A percentile compares a stretch with the other conserved stretches of the same genome.
phyloP scores from a whole-genome alignment of 2,797 vertebrate genomes.

The Cyclopterus lumpus region DNA sequence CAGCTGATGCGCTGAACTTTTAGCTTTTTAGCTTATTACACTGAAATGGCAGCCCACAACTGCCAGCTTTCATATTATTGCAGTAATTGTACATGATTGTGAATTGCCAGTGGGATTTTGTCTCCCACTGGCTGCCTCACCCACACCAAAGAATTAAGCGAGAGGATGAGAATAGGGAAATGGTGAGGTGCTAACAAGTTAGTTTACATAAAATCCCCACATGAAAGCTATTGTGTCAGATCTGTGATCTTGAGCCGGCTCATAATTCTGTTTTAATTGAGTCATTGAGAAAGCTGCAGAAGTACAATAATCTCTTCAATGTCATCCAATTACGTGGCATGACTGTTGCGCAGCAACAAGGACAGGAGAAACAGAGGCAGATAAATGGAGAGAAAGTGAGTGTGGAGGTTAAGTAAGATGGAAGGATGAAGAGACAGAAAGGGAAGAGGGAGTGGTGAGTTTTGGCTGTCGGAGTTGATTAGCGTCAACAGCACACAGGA shows the following conservation, averaged over 20 bases:
- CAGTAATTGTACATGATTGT: constrained; percentile 34
- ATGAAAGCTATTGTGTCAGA: constrained; percentile 41
- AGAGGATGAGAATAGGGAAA: constrained; percentile 21
- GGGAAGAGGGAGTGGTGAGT: constrained; percentile 42
- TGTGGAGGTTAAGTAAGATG: constrained; percentile 64
- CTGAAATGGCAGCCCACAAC: background rate
- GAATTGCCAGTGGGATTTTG: constrained; percentile 19
- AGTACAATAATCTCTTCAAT: constrained; percentile 59
- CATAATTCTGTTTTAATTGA: constrained; percentile 62
- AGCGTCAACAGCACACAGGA: constrained; percentile 46
- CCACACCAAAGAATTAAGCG: constrained; percentile 23
- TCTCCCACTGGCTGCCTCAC: constrained; percentile 29
- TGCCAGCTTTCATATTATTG: constrained; percentile 17
- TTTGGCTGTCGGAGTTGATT: constrained; percentile 68
- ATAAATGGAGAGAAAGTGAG: constrained; percentile 56
- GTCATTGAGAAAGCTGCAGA: constrained; percentile 41
- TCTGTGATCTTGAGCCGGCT: constrained; percentile 45
- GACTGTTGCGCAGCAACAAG: constrained; percentile 47
- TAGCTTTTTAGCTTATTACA: background rate
- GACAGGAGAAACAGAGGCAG: constrained; percentile 43
- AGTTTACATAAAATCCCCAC: constrained; percentile 55
- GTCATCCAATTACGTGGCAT: constrained; percentile 46
- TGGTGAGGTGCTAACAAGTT: background rate
- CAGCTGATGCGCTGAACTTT: constrained; percentile 6
- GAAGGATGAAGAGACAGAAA: constrained; percentile 58